These are phyloP conservation scores for Threskiornis aethiopicus DNA, from an alignment of 2,797 vertebrate species.

Conservation along the genomic window DNA sequence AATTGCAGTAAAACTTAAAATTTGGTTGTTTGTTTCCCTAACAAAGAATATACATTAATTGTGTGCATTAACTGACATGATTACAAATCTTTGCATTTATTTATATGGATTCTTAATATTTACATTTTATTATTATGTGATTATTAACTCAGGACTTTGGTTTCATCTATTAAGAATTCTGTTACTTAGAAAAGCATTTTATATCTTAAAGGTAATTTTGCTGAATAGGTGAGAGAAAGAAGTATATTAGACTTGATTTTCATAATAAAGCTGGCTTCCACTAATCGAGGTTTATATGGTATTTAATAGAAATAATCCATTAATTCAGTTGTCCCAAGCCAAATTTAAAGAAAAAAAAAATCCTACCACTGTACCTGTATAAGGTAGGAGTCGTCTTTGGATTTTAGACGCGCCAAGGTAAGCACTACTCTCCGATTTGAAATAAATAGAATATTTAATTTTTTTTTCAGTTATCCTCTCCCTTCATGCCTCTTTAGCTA, in stretches of 20 bases:
- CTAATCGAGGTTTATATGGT: not conserved
- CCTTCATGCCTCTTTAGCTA: not conserved
- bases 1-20: not conserved
- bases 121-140: not conserved
- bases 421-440: not conserved
- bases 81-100: not conserved
- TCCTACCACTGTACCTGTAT: not conserved
- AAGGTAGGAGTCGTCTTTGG: not conserved
- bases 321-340: not conserved
- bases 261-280: not conserved
- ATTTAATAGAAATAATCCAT: not conserved
- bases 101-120: not conserved
- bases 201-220: not conserved
- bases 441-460: not conserved
- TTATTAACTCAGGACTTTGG: not conserved
- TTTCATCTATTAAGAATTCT: not conserved
- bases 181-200: not conserved
- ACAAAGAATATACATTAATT: not conserved
- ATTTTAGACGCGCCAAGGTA: not conserved
- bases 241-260: not conserved
- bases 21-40: not conserved
- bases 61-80: not conserved
- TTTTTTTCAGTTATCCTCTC: not conserved
- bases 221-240: not conserved
- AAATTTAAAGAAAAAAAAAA: not conserved